Conservation (phyloP, 1,140 invertebrate species). For the Caenorhabditis remanei region DNA sequence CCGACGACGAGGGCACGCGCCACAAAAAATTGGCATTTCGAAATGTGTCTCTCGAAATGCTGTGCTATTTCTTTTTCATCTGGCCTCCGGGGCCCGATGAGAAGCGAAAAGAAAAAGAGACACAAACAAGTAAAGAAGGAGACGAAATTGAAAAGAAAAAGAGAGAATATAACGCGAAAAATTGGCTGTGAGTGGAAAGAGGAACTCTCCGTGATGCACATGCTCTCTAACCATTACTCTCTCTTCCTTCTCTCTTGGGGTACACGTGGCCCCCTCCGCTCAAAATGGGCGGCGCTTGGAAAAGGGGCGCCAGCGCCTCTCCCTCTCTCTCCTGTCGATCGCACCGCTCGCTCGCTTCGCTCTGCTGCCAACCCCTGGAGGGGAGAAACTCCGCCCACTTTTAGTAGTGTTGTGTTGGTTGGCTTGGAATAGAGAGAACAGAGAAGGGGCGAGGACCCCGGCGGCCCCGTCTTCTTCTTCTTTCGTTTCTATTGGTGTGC, state of each 20-base stretch:
- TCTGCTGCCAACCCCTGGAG: background rate
- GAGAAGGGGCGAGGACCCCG: background rate
- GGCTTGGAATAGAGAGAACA: background rate
- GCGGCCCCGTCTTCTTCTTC: background rate
- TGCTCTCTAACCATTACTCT: conserved; percentile 25
- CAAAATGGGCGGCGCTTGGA: background rate
- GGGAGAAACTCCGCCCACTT: background rate
- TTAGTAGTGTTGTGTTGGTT: background rate
- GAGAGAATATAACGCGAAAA: conserved; percentile 28
- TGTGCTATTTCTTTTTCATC: background rate
- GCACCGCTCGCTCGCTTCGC: background rate
- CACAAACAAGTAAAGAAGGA: conserved; percentile 33
- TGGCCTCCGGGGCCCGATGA: background rate
- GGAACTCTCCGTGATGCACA: no score
- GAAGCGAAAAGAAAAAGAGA: background rate
- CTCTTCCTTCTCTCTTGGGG: background rate
- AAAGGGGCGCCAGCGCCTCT: conserved; percentile 27
- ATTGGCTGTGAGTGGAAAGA: background rate
- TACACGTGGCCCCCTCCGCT: conserved; percentile 31
- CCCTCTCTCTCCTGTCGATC: background rate
- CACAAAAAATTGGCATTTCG: conserved; percentile 35
- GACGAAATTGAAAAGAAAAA: background rate
- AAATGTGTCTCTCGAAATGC: background rate
- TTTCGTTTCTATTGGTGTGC: conserved; percentile 6
- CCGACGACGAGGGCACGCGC: background rate